These are phyloP conservation scores for Pollenia angustigena DNA, from an alignment of 2,888 invertebrate species.

Conservation along the genomic window DNA sequence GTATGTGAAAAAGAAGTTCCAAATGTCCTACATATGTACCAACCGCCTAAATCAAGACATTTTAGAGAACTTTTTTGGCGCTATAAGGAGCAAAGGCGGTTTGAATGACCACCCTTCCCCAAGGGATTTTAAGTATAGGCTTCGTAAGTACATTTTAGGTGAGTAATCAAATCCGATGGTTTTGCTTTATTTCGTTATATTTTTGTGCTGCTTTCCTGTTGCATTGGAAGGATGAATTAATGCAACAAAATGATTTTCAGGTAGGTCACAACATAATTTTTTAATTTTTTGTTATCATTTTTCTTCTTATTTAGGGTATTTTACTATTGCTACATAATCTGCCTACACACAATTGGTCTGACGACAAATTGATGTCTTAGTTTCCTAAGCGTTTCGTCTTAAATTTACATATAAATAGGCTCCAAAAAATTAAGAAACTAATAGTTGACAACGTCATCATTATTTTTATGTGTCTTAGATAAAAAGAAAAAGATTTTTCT, in stretches of 20 bases:
- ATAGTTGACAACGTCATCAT: conserved; percentile 82
- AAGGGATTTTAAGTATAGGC: too few species aligned
- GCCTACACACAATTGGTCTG: conserved; percentile 98
- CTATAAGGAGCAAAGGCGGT: too few species aligned
- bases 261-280: conserved; percentile 83
- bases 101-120: too few species aligned
- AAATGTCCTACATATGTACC: too few species aligned
- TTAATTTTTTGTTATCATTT: conserved; percentile 54
- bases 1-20: too few species aligned
- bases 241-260: conserved; percentile 98
- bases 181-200: conserved; percentile 99
- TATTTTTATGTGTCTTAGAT: conserved; percentile 73
- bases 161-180: too few species aligned
- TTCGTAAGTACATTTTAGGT: too few species aligned
- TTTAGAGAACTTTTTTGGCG: too few species aligned
- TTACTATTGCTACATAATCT: conserved; percentile 98
- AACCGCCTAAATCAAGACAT: too few species aligned
- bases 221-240: conserved; percentile 95
- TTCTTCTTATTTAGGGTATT: conserved; percentile 87
- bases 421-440: conserved; percentile 92
- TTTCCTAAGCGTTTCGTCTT: conserved; percentile 98
- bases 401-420: conserved; percentile 99
- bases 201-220: conserved; percentile 99
- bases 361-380: conserved; percentile 97
- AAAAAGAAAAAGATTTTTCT: not conserved